Percentiles rank a stretch among this genome's conserved stretches.
phyloP scores from a whole-genome alignment of 2,888 invertebrate genomes.

The Tanytarsus gracilentus region DNA sequence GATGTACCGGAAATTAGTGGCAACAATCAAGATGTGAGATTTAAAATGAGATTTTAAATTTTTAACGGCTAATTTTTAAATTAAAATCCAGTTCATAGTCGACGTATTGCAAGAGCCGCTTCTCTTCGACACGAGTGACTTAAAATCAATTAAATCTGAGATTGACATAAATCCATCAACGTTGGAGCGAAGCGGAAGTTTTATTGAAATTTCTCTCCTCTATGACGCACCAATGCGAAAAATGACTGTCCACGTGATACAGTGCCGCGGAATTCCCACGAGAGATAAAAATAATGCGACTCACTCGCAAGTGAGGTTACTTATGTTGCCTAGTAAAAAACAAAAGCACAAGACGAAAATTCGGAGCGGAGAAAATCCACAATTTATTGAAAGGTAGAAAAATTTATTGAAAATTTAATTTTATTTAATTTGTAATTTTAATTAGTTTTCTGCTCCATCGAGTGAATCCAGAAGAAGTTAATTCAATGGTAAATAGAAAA shows the following conservation, averaged over 20 bases:
- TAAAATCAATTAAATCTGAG: conserved; percentile 42
- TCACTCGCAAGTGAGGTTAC: conserved; percentile 66
- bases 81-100: conserved; percentile 45
- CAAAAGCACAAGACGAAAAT: conserved; percentile 93
- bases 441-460: conserved; percentile 71
- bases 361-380: conserved; percentile 80
- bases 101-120: conserved; percentile 43
- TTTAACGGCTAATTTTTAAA: background rate
- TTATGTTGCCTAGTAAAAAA: conserved; percentile 83
- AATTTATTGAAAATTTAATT: background rate
- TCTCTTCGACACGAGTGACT: conserved; percentile 42
- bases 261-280: conserved; percentile 72
- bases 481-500: too few species aligned
- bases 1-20: conserved; percentile 49
- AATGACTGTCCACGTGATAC: conserved; percentile 86
- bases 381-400: conserved; percentile 64
- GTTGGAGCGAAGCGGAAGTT: conserved; percentile 53
- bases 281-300: conserved; percentile 58
- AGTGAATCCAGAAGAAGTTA: conserved; percentile 90
- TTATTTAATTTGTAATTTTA: background rate
- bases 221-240: conserved; percentile 86
- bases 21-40: conserved; percentile 60
- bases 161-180: conserved; percentile 35
- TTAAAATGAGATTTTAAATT: background rate
- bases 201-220: conserved; percentile 76